These are phyloP conservation scores for Nanorana parkeri DNA, from an alignment of 2,113 vertebrate genomes.

Conservation along the genomic window DNA sequence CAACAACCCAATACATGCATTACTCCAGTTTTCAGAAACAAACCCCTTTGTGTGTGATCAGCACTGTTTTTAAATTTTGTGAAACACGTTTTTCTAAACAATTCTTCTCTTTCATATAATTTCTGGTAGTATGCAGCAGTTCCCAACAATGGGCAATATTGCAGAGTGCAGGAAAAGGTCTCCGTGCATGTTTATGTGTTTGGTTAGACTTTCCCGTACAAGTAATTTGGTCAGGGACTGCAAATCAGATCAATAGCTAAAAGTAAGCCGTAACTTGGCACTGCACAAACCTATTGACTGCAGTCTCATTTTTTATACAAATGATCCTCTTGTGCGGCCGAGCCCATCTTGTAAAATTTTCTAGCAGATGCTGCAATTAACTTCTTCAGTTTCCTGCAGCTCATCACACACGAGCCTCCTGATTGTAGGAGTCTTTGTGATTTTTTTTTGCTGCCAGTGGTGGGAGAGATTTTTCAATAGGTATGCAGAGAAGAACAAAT, in stretches of 20 bases:
- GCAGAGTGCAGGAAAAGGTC: conserved; percentile 16
- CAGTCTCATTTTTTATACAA: conserved; percentile 61
- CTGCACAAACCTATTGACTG: conserved; percentile 58
- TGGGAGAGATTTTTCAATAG: conserved; percentile 11
- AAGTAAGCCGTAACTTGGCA: conserved; percentile 60
- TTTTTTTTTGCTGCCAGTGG: conserved; percentile 41
- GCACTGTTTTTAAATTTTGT: not conserved
- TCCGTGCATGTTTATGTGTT: conserved; percentile 32
- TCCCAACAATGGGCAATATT: conserved; percentile 25
- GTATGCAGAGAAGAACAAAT: conserved; percentile 36
- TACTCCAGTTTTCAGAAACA: not conserved
- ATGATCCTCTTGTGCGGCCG: conserved; percentile 62
- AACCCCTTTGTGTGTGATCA: too few species aligned
- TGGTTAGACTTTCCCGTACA: conserved; percentile 52
- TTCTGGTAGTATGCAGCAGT: not conserved
- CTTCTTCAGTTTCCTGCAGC: conserved; percentile 59
- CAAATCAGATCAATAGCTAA: conserved; percentile 59
- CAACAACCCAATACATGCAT: not conserved
- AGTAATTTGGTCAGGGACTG: conserved; percentile 57
- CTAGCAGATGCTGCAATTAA: conserved; percentile 63
- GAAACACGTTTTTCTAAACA: not conserved
- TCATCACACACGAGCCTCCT: conserved; percentile 59
- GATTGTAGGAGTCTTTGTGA: conserved; percentile 50
- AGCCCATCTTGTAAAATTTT: conserved; percentile 60
- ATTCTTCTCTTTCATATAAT: not conserved